Evolutionary conservation across 2,113 vertebrate genomes (phyloP), one percentile per base, ranked within the genome.

Genomic region (Emydocephalus ijimae): DNA sequence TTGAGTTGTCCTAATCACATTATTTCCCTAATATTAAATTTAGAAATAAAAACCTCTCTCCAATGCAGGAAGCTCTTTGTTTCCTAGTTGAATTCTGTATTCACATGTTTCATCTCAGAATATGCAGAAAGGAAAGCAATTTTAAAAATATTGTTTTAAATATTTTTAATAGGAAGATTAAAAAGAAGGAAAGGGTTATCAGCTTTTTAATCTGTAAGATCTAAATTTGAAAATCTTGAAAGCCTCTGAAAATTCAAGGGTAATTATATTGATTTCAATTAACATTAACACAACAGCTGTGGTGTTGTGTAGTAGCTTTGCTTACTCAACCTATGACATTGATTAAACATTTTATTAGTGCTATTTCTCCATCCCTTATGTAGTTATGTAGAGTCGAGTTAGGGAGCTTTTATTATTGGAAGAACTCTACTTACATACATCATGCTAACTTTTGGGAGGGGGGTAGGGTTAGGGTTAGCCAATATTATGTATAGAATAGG

Each of bases 11-110:
- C 74, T 43, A 81, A 81, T 43, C 18, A 39, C 7, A 43, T 81
- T 81, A 43, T 81, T 81, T 39, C 74, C 34, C 18, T 81, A 43
- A 43, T 81, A 43, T 81, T 81, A 43, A 39, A 39, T 81, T 81
- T 81, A 94, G 4, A 29, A 93, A 5, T 52, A 39, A 54, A 39
- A 55, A 90, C 86, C 92, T 93, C 92, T 90, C 90, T 91, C 55
- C n/a, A 61, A 81, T 21, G 15, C 89, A 94, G 95, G 93, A 91
- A 48, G 15, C 0, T 43, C 1, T 54, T 94, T 9, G 93, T 94
- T 91, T 92, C 93, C 90, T 59, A 92, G 91, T 45, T 91, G 95
- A 93, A 95, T 92, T 95, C 94, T 95, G 93, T 34, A 93, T 94
- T 92, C 87, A 92, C 94, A 93, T 26, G 69, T 7, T 88, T 91